Evolutionary conservation across 2,888 invertebrate species (phyloP), one percentile per base, ranked within the genome.

Genomic region (Agrochola lychnidis): DNA sequence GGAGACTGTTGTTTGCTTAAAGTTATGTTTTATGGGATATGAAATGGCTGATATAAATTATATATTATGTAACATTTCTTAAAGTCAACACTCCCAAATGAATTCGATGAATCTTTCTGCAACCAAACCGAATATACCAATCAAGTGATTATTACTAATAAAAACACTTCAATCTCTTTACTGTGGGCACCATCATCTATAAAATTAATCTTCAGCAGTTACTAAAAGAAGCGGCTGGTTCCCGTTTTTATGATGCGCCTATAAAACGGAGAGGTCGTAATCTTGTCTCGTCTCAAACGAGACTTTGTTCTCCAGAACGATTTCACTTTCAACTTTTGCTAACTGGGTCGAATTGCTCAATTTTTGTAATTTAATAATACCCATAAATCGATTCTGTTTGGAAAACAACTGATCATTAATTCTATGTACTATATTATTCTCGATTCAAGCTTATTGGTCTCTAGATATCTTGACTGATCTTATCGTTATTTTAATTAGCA

Each of bases 261-360:
- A 94, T 95, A 93, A 95, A 96, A 94, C 92, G 87, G 90, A 94
- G 93, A 94, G 93, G 89, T 94, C 94, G 93, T 94, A 92, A 95
- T 92, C 87, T 87, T 90, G 91, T 91, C 89, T 87, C 83, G 84
- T 87, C 81, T 88, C 83, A 81, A 83, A 80, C 81, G 73, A 83
- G 84, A 90, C 90, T 91, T 89, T 91, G 89, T 90, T 90, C 88
- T 88, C 70, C 68, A 73, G 82, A 87, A 87, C 84, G 81, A 89
- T 89, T 90, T 89, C 85, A 90, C 88, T 90, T 91, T 88, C 89
- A 90, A 89, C 90, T 90, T 90, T 89, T 87, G 89, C 90, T 87
- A 89, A 90, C 88, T 92, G 86, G 93, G 89, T 89, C 93, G 90
- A 90, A 91, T 94, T 91, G 91, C 90, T 90, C 92, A 92, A 93